Conservation (phyloP, 2,888 invertebrate species). For the Plemyria rubiginata region DNA sequence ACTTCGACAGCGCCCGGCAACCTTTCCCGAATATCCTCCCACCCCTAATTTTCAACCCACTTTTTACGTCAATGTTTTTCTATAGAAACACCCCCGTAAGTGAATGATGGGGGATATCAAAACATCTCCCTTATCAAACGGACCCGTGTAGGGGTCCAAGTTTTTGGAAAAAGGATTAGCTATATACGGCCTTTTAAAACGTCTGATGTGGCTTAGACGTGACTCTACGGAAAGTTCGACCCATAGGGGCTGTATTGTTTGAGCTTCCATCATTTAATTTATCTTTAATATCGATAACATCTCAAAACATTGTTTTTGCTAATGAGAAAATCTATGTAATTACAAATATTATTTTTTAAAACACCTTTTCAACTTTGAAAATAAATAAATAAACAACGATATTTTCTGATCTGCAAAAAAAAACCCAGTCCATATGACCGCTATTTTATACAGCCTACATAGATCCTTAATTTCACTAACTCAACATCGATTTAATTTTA, state of each 20-base stretch:
- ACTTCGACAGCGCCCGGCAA: constrained; percentile 80
- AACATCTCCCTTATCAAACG: constrained; percentile 80
- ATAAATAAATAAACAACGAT: not conserved
- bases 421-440: too few relatives aligned
- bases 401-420: too few relatives aligned
- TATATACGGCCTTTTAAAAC: constrained; percentile 66
- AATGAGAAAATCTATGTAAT: not conserved
- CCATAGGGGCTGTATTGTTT: constrained; percentile 40
- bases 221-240: constrained; percentile 46
- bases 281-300: constrained; percentile 19
- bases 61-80: constrained; percentile 85
- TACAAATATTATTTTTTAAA: not conserved
- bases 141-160: constrained; percentile 62
- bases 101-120: constrained; percentile 81
- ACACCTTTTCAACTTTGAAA: too few relatives aligned
- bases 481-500: constrained; percentile 19
- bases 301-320: not conserved
- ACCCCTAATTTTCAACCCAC: constrained; percentile 75
- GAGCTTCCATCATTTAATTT: constrained; percentile 12
- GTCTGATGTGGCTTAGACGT: constrained; percentile 52
- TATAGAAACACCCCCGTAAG: constrained; percentile 73
- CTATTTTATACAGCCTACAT: not conserved
- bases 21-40: constrained; percentile 68
- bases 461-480: not conserved
- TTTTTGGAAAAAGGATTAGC: constrained; percentile 79